phyloP scores from a whole-genome alignment of 2,113 vertebrate genomes.

The Mastomys coucha region DNA sequence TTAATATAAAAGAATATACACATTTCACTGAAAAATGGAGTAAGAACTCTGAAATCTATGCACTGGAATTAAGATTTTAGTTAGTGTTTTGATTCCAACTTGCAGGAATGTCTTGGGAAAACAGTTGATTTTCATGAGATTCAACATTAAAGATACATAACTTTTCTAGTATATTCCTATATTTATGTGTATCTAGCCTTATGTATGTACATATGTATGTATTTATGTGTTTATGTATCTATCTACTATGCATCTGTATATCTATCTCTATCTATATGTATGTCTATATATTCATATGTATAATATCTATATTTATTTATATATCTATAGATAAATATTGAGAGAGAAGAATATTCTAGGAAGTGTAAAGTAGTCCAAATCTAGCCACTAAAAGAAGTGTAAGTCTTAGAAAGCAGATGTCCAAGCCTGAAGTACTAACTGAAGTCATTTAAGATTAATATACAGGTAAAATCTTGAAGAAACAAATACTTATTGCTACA shows the following conservation, averaged over 20 bases:
- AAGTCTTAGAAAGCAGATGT: background rate
- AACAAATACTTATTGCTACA: background rate
- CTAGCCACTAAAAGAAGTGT: background rate
- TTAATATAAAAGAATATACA: background rate
- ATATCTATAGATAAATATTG: background rate
- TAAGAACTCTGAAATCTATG: background rate
- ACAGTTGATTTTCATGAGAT: background rate
- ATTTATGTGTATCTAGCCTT: background rate
- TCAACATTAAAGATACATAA: constrained; percentile 38
- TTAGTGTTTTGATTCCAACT: constrained; percentile 16
- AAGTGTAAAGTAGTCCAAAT: background rate
- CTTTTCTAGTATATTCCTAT: background rate
- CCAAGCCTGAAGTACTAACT: background rate
- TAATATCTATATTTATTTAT: background rate
- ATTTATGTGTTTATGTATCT: no score
- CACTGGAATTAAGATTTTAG: background rate
- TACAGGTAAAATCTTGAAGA: background rate
- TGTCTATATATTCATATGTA: background rate
- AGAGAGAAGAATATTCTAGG: background rate
- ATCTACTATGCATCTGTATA: no score
- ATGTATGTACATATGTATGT: no score
- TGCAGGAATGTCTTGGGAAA: background rate
- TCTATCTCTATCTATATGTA: no score
- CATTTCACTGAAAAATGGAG: background rate
- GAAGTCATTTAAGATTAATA: background rate